These are phyloP conservation scores for Epinotia ramella DNA, from an alignment of 2,888 invertebrate species.

Conservation along the genomic window DNA sequence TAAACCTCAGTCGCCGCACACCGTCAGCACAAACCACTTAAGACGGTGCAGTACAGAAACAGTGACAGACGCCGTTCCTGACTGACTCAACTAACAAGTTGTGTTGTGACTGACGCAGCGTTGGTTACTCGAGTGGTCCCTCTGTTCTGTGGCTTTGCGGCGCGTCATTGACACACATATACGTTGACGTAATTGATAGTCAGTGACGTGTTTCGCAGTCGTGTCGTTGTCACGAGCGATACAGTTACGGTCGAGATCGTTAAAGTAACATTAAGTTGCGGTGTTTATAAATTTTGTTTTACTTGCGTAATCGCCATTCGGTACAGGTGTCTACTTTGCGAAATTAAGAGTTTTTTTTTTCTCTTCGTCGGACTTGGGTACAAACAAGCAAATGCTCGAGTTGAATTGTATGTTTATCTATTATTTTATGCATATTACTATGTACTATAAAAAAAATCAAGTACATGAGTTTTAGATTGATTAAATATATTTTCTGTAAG, in stretches of 20 bases:
- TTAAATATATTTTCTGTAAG: too few species aligned
- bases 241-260: constrained; percentile 38
- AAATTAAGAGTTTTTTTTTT: not conserved
- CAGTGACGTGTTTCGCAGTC: constrained; percentile 19
- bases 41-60: not conserved
- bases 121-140: not conserved
- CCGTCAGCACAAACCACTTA: not conserved
- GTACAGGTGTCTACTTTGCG: not conserved
- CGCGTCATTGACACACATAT: constrained; percentile 36
- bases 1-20: not conserved
- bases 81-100: not conserved
- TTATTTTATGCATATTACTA: too few species aligned
- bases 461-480: too few species aligned
- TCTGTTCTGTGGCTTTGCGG: constrained; percentile 12
- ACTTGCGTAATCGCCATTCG: not conserved
- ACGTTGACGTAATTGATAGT: constrained; percentile 31
- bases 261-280: constrained; percentile 29
- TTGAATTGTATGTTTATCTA: too few species aligned
- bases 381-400: too few species aligned
- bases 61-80: not conserved
- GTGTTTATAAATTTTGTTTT: constrained; percentile 14
- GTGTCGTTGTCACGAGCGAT: constrained; percentile 27
- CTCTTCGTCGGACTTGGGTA: too few species aligned
- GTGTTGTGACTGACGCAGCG: not conserved
- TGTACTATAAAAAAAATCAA: too few species aligned